Evolutionary conservation across 2,113 vertebrate genomes (phyloP), one percentile per base, ranked within the genome.

Genomic region (Ailurus styani): DNA sequence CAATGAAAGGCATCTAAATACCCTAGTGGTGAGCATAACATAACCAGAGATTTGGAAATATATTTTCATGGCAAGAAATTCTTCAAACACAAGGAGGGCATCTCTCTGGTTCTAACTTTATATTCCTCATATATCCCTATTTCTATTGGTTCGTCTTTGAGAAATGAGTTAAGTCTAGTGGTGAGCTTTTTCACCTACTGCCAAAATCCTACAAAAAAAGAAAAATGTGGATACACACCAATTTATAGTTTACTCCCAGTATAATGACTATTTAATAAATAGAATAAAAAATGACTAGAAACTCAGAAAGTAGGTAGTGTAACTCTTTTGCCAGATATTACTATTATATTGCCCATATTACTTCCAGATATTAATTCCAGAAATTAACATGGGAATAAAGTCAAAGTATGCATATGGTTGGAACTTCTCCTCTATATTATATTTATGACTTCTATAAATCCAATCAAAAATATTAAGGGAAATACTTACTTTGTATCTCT

Each of bases 401-500:
- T 75, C 12, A 84, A 77, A 73, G 21, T 86, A 50, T 75, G 20
- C 55, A 50, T n/a, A 75, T 21, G 95, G 45, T 2, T 90, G n/a
- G 23, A 95, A 85, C 9, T 95, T 60, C 25, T 81, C 13, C 15
- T 64, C 47, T 20, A 68, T 14, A 21, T 45, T 57, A 75, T 5
- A 73, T 90, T 77, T 40, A 45, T 91, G 21, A 91, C 14, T 62
- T 97, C 60, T 94, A 86, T 90, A 97, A 96, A 47, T 2, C 72
- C 62, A 92, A 57, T 2, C 23, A 93, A 97, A 47, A 75, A 68
- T 64, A 87, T 82, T 97, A 90, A 93, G 11, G 78, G 64, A 98
- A 95, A 97, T 90, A 91, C 99, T 98, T 98, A 99, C 99, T 99
- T 98, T 99, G 99, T 91, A 98, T 98, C 40, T 99, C 98, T 97